A percentile compares a stretch with the other conserved stretches of the same genome.
phyloP scores from a whole-genome alignment of 2,113 vertebrate genomes.

The Pheucticus melanocephalus region DNA sequence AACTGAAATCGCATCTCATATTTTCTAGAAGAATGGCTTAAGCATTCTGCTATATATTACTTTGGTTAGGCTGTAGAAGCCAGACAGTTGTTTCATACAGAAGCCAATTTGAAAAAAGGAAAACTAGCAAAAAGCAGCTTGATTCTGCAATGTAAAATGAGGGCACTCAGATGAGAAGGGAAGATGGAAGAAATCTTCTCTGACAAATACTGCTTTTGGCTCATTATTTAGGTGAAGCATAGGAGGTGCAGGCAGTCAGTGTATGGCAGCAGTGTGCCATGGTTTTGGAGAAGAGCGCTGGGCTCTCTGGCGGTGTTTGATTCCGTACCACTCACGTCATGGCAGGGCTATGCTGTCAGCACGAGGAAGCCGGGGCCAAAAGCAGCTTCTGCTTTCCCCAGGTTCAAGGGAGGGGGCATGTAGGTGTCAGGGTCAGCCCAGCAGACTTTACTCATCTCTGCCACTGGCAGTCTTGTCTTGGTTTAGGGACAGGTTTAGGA shows the following conservation, averaged over 20 bases:
- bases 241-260: not conserved
- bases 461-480: not conserved
- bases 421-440: not conserved
- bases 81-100: not conserved
- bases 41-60: not conserved
- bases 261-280: not conserved
- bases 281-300: not conserved
- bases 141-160: not conserved
- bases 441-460: not conserved
- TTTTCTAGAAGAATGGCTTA: not conserved
- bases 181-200: not conserved
- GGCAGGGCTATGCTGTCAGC: fast-evolving
- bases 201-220: not conserved
- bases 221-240: not conserved
- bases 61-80: not conserved
- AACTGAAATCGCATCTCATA: not conserved
- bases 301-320: not conserved
- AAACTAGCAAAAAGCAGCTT: not conserved
- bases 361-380: fast-evolving
- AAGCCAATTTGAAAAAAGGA: not conserved
- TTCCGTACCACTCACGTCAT: not conserved
- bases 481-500: not conserved
- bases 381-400: not conserved
- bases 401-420: not conserved
- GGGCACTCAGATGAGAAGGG: not conserved